phyloP scores from a whole-genome alignment of 1,140 invertebrate genomes.

The Mylabris phalerata region DNA sequence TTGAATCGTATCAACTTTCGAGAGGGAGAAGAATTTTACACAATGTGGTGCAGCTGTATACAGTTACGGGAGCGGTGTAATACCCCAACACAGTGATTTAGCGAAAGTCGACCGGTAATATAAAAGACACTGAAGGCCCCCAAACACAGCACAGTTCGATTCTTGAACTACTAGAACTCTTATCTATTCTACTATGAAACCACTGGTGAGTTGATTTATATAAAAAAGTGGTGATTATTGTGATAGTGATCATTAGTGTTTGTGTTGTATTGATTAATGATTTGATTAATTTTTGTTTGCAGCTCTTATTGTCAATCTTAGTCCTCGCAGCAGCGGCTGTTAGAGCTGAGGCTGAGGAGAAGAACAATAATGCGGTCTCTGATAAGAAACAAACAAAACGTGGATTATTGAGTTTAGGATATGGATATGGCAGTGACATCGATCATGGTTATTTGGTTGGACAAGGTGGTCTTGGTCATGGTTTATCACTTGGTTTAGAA shows the following conservation, averaged over 20 bases:
- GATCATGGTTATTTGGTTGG: conserved; percentile 50
- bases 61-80: conserved; percentile 23
- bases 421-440: conserved; percentile 54
- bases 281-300: conserved; percentile 38
- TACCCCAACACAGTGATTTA: not conserved
- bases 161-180: conserved; percentile 53
- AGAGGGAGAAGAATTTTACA: conserved; percentile 27
- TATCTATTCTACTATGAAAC: conserved; percentile 49
- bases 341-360: conserved; percentile 52
- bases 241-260: conserved; percentile 5
- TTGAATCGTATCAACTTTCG: conserved; percentile 3
- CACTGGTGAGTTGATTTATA: conserved; percentile 46
- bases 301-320: conserved; percentile 64
- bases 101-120: conserved; percentile 49
- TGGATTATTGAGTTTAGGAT: conserved; percentile 50
- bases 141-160: conserved; percentile 63
- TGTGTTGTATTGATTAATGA: conserved; percentile 2
- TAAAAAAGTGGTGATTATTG: not conserved
- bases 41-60: conserved; percentile 20
- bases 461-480: conserved; percentile 39
- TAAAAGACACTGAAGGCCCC: conserved; percentile 54
- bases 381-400: conserved; percentile 62
- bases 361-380: conserved; percentile 52
- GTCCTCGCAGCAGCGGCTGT: conserved; percentile 60
- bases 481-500: conserved; percentile 3